Evolutionary conservation across 2,797 vertebrate genomes (phyloP), one percentile per base, ranked within the genome.

Genomic region (Onychomys leucogaster): DNA sequence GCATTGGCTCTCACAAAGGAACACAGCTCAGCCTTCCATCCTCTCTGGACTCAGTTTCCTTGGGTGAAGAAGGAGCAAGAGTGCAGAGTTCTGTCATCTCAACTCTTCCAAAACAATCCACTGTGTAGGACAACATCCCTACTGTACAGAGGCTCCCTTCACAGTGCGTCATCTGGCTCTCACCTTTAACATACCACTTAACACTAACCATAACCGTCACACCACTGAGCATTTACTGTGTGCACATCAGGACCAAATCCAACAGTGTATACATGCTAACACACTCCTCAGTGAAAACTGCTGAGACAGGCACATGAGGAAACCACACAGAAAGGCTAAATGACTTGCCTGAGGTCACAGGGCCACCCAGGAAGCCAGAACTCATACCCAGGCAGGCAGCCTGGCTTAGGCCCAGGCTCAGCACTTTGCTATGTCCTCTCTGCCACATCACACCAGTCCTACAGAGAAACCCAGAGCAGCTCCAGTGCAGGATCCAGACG

Each of bases 61-160:
- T 34, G 16, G 4, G 4, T 14, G 1, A 12, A 41, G 69, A n/a
- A 85, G 37, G 13, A 52, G 25, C n/a, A 57, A n/a, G 65, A 4
- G 8, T 25, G 2, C 21, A 34, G 32, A 27, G 49, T 32, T 41
- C 32, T 52, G 9, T 43, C 27, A 37, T 41, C 63, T 67, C 49
- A 82, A 1, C 10, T 69, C 55, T 78, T n/a, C 82, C 12, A 19
- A 25, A 49, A 32, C 71, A 41, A 55, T 4, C 41, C 27, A 21
- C 37, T 57, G 1, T 52, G 13, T 27, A 16, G n/a, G 63, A 86
- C 3, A 27, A 23, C 59, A 25, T 29, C 73, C 37, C 13, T 4
- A 10, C 41, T 1, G 34, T 2, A 0, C 0, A 32, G 46, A 55
- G 63, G 23, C 63, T 2, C 37, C 83, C 41, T n/a, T 52, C 57